Evolutionary conservation across 1,140 invertebrate species (phyloP), one percentile per base, ranked within the genome.

Genomic region (Meloidogyne chitwoodi): DNA sequence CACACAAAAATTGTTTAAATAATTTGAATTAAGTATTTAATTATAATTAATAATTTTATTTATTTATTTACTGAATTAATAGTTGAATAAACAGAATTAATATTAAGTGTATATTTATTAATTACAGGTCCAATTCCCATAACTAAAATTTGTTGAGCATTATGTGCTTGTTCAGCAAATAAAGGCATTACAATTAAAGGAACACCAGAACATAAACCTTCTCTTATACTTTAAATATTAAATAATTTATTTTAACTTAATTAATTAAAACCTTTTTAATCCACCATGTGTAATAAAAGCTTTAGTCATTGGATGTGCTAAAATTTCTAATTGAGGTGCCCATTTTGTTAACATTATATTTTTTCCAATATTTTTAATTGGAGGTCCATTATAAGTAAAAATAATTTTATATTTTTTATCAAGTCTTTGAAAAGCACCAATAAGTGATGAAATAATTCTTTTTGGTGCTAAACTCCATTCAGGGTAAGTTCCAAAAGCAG

Each of bases 181-280:
- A 90, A 83, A 6, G 90, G 90, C 19, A 90, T 80, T 0, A 86
- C 87, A 48, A 90, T 77, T 16, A 90, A 78, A 1, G 89, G 89
- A 2, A 89, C 87, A 6, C 88, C 88, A 79, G 87, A 85, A 75
- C 87, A 88, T 16, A 75, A 29, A 16, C 65, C 74, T 34, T 75
- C 74, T 27, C 69, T 64, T 34, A 75, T 44, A 74, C 74, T 75
- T 24, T 24, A 71, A 75, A 27, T 26, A n/a, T 14, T 26, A 24
- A 29, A n/a, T 34, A 44, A n/a, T 74, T 16, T 4, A 61, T 74
- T 12, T 12, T 75, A 24, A 26, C 24, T 72, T 14, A 10, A 16
- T 41, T 65, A n/a, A 22, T 5, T 2, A 44, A 11, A 8, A 83
- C 80, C 77, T 81, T 73, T 81, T 81, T 10, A 81, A 34, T n/a